Percentiles rank a stretch among this genome's conserved stretches.
Evolutionary conservation across 2,113 vertebrate genomes (phyloP).

Genomic region (Furnarius figulus): DNA sequence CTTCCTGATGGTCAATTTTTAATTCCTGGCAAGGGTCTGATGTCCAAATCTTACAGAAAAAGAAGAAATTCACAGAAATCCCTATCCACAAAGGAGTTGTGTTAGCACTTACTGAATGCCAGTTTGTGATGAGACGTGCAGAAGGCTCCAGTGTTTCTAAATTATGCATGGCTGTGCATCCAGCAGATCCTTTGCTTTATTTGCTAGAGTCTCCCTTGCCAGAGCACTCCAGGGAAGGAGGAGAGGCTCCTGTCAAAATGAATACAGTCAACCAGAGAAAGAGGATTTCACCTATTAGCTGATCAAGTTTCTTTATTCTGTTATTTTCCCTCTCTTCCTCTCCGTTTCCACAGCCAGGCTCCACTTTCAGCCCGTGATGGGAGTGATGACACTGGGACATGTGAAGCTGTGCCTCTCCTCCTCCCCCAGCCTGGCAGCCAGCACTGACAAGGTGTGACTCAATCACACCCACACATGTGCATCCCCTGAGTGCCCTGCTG

Average conservation of each 20-base stretch:
- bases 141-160: not conserved
- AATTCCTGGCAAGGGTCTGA: not conserved
- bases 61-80: not conserved
- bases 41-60: not conserved
- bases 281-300: not conserved
- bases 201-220: not conserved
- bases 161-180: constrained; percentile 45
- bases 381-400: accelerated
- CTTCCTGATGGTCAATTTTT: not conserved
- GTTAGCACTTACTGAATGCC: constrained; percentile 9
- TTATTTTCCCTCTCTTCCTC: not conserved
- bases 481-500: not conserved
- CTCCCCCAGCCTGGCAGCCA: not conserved
- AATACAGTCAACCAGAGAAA: not conserved
- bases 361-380: not conserved
- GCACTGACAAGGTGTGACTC: not conserved
- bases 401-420: not conserved
- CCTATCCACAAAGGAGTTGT: not conserved
- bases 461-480: not conserved
- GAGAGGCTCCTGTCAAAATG: constrained; percentile 3
- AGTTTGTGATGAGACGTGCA: not conserved
- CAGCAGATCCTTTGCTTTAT: constrained; percentile 13
- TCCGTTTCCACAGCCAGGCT: not conserved
- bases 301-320: not conserved
- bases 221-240: constrained; percentile 12